phyloP scores from a whole-genome alignment of 1,140 invertebrate genomes.

The Phthorimaea operculella region DNA sequence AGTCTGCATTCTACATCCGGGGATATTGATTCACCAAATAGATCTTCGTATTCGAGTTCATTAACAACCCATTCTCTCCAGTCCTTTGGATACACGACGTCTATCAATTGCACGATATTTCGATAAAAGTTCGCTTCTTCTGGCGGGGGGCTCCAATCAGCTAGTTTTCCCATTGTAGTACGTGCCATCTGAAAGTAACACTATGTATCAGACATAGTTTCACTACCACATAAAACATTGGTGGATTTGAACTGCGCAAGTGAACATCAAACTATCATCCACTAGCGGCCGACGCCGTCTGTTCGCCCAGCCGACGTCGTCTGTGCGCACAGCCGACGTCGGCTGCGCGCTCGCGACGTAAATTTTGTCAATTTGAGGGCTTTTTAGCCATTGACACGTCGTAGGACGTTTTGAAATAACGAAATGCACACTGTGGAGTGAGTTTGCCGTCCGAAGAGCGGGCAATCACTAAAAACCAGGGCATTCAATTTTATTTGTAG shows the following conservation, averaged over 20 bases:
- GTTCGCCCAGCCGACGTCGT: not conserved
- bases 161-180: not conserved
- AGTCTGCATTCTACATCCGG: constrained; percentile 1
- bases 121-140: not conserved
- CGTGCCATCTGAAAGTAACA: not conserved
- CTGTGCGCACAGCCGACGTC: not conserved
- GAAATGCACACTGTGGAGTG: not conserved
- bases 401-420: not conserved
- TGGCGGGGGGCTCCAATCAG: not conserved
- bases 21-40: constrained; percentile 6
- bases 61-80: constrained; percentile 6
- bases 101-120: not conserved
- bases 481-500: not conserved
- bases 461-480: not conserved
- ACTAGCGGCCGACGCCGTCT: not conserved
- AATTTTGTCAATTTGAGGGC: not conserved
- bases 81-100: not conserved
- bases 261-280: not conserved
- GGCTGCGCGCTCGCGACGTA: not conserved
- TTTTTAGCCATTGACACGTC: not conserved
- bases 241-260: not conserved
- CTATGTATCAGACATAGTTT: too few species aligned
- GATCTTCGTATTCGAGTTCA: constrained; percentile 1
- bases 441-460: constrained; percentile 4
- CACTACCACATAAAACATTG: too few species aligned